Evolutionary conservation across 2,888 invertebrate species (phyloP).

Genomic region (Eristalinus sepulchralis): DNA sequence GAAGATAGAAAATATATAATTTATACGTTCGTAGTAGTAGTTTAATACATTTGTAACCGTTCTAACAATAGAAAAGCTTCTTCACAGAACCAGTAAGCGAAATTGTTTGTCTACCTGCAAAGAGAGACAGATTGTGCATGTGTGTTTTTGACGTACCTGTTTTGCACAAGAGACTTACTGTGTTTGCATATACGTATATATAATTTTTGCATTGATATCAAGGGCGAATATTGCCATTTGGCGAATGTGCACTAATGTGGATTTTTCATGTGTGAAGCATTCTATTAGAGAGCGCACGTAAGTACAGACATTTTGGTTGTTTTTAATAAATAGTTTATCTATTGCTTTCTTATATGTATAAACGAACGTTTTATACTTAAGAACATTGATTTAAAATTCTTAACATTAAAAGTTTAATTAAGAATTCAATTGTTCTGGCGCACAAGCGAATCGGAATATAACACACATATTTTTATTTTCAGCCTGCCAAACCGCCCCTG

Average conservation of each 20-base stretch:
- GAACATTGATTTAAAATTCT: too few relatives aligned
- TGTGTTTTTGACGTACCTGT: slow-evolving; percentile 37
- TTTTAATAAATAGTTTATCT: too few relatives aligned
- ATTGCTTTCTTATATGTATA: too few relatives aligned
- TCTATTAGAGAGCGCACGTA: not conserved
- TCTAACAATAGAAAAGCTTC: slow-evolving; percentile 62
- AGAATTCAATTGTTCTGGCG: too few relatives aligned
- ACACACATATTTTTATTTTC: too few relatives aligned
- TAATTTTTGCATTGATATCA: slow-evolving; percentile 66
- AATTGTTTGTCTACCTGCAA: not conserved
- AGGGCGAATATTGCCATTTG: slow-evolving; percentile 72
- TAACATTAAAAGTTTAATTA: too few relatives aligned
- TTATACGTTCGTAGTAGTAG: not conserved
- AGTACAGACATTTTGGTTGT: not conserved
- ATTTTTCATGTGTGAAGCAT: not conserved
- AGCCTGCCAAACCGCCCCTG: not conserved
- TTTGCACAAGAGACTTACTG: slow-evolving; percentile 24
- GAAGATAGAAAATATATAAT: slow-evolving; percentile 50
- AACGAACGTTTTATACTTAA: too few relatives aligned
- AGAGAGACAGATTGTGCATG: not conserved
- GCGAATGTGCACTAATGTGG: slow-evolving; percentile 53
- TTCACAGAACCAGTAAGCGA: slow-evolving; percentile 12
- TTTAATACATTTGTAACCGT: not conserved
- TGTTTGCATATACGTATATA: slow-evolving; percentile 36
- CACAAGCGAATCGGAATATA: too few relatives aligned